Conservation (phyloP, 2,888 invertebrate species). For the Trachelus troglodyta region DNA sequence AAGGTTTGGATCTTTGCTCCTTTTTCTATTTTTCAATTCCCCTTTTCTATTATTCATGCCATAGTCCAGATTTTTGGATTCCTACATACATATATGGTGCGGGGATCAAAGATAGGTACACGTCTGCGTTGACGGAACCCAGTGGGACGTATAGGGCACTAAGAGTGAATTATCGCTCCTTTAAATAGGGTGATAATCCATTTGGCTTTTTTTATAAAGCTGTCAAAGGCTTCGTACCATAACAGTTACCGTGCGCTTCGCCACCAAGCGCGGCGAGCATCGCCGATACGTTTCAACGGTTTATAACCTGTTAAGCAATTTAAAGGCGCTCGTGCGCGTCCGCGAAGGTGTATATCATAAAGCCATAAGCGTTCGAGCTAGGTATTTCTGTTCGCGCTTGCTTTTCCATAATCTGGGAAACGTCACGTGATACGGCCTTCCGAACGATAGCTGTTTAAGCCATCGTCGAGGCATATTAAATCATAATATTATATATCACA, state of each 20-base stretch:
- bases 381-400: constrained; percentile 5
- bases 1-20: background rate
- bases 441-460: constrained; percentile 18
- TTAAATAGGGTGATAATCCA: constrained; percentile 1
- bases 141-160: background rate
- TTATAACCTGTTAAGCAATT: constrained; percentile 11
- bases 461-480: constrained; percentile 13
- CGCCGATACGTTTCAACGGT: constrained; percentile 4
- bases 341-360: constrained; percentile 16
- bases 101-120: background rate
- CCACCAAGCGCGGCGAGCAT: background rate
- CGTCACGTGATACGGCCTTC: constrained; percentile 14
- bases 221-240: background rate
- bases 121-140: background rate
- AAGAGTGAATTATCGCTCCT: background rate
- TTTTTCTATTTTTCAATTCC: background rate
- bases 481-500: background rate
- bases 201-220: constrained; percentile 3
- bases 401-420: constrained; percentile 15
- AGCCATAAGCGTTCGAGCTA: constrained; percentile 16
- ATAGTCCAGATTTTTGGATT: background rate
- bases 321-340: constrained; percentile 17
- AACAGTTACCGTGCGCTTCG: background rate
- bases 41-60: background rate
- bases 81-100: background rate